Evolutionary conservation across 2,888 invertebrate genomes (phyloP).

Genomic region (Uropetala carovei): DNA sequence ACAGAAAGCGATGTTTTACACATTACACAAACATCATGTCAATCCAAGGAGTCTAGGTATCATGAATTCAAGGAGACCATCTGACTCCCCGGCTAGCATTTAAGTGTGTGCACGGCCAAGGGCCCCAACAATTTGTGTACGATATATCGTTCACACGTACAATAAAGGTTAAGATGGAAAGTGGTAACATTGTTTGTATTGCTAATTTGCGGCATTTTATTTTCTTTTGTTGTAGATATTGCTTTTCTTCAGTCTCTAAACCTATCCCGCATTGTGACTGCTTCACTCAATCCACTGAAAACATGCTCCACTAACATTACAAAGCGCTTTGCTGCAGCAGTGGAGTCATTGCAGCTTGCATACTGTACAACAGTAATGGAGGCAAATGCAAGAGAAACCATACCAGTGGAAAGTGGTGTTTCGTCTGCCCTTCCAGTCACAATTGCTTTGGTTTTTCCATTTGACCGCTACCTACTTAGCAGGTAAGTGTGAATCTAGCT

Average conservation of each 20-base stretch:
- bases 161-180: too few relatives aligned
- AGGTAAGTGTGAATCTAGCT: slow-evolving; percentile 75
- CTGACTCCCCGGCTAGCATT: too few relatives aligned
- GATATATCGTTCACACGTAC: too few relatives aligned
- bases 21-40: too few relatives aligned
- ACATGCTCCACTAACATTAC: slow-evolving; percentile 87
- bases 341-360: slow-evolving; percentile 90
- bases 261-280: slow-evolving; percentile 90
- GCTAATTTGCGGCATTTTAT: slow-evolving; percentile 48
- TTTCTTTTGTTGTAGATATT: slow-evolving; percentile 80
- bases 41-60: too few relatives aligned
- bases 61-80: too few relatives aligned
- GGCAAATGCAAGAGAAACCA: slow-evolving; percentile 82
- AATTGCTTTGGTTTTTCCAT: slow-evolving; percentile 87
- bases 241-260: slow-evolving; percentile 88
- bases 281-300: slow-evolving; percentile 91
- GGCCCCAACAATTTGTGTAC: too few relatives aligned
- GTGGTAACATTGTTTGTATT: not conserved
- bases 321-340: slow-evolving; percentile 88
- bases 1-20: too few relatives aligned
- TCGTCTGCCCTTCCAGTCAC: slow-evolving; percentile 70
- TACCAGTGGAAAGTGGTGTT: slow-evolving; percentile 77
- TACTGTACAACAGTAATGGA: slow-evolving; percentile 95
- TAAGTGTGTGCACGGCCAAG: too few relatives aligned
- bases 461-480: slow-evolving; percentile 90